These are phyloP conservation scores for Anabas testudineus DNA, from an alignment of 2,797 vertebrate genomes.

Conservation along the genomic window DNA sequence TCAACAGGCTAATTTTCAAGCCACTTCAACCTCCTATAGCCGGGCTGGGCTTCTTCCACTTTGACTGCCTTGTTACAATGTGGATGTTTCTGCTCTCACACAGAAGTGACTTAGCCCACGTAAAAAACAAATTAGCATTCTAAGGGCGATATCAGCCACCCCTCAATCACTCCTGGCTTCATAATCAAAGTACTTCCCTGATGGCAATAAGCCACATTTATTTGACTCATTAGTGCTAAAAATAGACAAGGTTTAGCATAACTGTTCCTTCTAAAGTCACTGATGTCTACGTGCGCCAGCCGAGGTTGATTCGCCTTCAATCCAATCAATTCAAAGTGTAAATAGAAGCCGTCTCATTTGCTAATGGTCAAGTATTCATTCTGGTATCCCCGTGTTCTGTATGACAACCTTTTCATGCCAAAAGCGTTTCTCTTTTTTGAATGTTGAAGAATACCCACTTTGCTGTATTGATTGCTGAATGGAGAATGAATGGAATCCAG, in stretches of 20 bases:
- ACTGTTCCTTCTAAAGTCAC: constrained; percentile 34
- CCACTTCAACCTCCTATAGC: constrained; percentile 54
- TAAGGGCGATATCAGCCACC: constrained; percentile 45
- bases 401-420: constrained; percentile 53
- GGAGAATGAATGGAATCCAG: constrained; percentile 49
- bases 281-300: constrained; percentile 38
- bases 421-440: constrained; percentile 48
- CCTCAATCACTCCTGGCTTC: constrained; percentile 56
- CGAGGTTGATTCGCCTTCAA: constrained; percentile 49
- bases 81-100: constrained; percentile 29
- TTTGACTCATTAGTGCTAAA: constrained; percentile 60
- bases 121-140: constrained; percentile 61
- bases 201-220: constrained; percentile 61
- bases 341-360: constrained; percentile 59
- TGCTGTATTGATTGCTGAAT: constrained; percentile 60
- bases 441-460: constrained; percentile 61
- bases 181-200: constrained; percentile 53
- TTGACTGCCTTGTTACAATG: constrained; percentile 60
- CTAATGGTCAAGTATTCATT: constrained; percentile 57
- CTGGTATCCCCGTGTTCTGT: constrained; percentile 35
- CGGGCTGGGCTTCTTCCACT: constrained; percentile 34
- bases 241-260: constrained; percentile 54
- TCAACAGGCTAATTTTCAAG: constrained; percentile 67
- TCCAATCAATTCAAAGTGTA: constrained; percentile 55
- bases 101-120: constrained; percentile 6